Evolutionary conservation across 2,113 vertebrate genomes (phyloP), one percentile per base, ranked within the genome.

Genomic region (Beaufortia kweichowensis): DNA sequence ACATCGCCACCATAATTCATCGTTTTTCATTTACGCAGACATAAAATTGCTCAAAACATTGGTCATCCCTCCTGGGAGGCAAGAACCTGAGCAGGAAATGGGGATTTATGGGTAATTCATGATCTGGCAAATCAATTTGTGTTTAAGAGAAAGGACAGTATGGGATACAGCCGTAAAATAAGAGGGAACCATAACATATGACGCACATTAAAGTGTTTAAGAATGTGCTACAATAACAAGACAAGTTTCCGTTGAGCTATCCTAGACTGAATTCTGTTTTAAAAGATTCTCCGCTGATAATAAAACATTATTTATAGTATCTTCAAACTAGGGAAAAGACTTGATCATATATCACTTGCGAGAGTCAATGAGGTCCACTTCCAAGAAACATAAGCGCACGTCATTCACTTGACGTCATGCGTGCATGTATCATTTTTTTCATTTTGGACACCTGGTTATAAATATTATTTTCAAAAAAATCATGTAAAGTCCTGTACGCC

Each of bases 1-100:
- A 79, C 78, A 19, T 82, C 68, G 71, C 57, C 55, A 31, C 11
- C 41, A 43, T 65, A 31, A 74, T 78, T 71, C 50, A 48, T 79
- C 48, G 21, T 28, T 71, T 65, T 69, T 78, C 72, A 69, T 84
- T 85, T 84, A 77, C 80, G 68, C 80, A 77, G 67, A 71, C 63
- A 82, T 84, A 80, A 84, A 76, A 86, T 33, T 78, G 64, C 53
- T 73, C 63, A 11, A 86, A 48, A 80, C 55, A 75, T 82, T 78
- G 59, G 77, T 68, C 71, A 53, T 71, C 66, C 43, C 65, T 72
- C 74, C 78, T 75, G 63, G 80, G 21, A 24, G 57, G 67, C 33
- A 28, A 76, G 21, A 33, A 48, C 29, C 65, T 53, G 0, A 6
- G 12, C 29, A 55, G 68, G 6, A 24, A 50, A 50, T 6, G 41